These are phyloP conservation scores for Coregonus sp. DNA, from an alignment of 2,797 vertebrate genomes.

Conservation along the genomic window DNA sequence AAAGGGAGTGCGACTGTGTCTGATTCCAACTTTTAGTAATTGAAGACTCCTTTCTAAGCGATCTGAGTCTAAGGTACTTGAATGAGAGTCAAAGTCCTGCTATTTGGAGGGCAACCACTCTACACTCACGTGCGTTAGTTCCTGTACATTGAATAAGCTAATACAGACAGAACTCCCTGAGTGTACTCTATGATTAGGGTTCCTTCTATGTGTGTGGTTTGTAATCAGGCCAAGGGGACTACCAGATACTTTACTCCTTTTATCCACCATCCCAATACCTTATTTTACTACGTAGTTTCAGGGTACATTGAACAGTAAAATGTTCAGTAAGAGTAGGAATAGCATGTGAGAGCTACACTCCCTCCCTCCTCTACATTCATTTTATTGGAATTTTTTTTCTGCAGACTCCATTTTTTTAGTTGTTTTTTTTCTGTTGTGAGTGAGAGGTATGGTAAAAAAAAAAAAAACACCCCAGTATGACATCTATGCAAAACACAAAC, in stretches of 20 bases:
- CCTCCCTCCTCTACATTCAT: background rate
- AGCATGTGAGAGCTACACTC: constrained; percentile 5
- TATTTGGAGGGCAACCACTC: constrained; percentile 33
- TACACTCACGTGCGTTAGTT: constrained; percentile 29
- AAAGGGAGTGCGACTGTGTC: background rate
- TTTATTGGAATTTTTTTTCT: background rate
- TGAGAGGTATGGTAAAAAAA: background rate
- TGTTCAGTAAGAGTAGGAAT: background rate
- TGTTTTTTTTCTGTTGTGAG: background rate
- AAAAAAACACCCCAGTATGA: background rate
- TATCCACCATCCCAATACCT: too few species aligned
- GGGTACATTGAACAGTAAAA: background rate
- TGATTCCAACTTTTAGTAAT: constrained; percentile 35
- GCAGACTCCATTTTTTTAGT: background rate
- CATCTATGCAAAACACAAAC: background rate
- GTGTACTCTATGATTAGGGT: constrained; percentile 11
- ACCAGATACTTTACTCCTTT: too few species aligned
- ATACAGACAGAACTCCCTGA: constrained; percentile 2
- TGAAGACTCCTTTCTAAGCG: constrained; percentile 32
- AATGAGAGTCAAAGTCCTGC: constrained; percentile 35
- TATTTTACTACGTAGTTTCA: too few species aligned
- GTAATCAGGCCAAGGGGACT: constrained; percentile 6
- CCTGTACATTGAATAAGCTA: constrained; percentile 20
- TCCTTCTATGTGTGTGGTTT: constrained; percentile 19
- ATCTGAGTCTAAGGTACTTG: constrained; percentile 32